Evolutionary conservation across 2,797 vertebrate genomes (phyloP).

Genomic region (Cuculus canorus): DNA sequence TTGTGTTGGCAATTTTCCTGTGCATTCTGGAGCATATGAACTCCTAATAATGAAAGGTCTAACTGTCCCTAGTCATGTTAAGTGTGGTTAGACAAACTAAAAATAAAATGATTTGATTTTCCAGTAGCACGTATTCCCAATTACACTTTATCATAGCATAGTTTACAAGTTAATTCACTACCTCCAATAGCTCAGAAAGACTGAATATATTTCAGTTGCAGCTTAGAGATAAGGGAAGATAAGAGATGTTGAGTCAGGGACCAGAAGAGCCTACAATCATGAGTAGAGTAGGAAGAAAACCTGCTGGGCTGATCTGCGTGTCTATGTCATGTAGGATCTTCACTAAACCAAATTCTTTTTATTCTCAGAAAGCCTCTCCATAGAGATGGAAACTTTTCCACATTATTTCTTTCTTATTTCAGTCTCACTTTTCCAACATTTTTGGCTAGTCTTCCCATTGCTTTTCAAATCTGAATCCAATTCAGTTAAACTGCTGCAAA

Average conservation of each 20-base stretch:
- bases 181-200: neutral
- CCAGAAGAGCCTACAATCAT: neutral
- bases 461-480: neutral
- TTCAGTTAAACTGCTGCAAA: neutral
- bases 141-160: constrained; percentile 33
- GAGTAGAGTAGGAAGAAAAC: neutral
- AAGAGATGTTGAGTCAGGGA: neutral
- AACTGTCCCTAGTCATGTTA: constrained; percentile 54
- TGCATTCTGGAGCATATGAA: constrained; percentile 56
- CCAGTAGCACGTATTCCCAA: constrained; percentile 53
- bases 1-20: neutral
- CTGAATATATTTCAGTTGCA: constrained; percentile 16
- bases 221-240: neutral
- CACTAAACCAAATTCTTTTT: neutral
- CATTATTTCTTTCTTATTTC: neutral
- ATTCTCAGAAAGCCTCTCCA: neutral
- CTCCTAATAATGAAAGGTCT: constrained; percentile 67
- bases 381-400: neutral
- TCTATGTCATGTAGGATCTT: neutral
- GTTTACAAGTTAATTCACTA: constrained; percentile 45
- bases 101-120: constrained; percentile 59
- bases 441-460: neutral
- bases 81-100: constrained; percentile 57
- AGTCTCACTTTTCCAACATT: neutral
- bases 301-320: neutral